Percentiles rank a stretch among this genome's conserved stretches.
Evolutionary conservation across 2,113 vertebrate species (phyloP).

Genomic region (Odocoileus virginianus): DNA sequence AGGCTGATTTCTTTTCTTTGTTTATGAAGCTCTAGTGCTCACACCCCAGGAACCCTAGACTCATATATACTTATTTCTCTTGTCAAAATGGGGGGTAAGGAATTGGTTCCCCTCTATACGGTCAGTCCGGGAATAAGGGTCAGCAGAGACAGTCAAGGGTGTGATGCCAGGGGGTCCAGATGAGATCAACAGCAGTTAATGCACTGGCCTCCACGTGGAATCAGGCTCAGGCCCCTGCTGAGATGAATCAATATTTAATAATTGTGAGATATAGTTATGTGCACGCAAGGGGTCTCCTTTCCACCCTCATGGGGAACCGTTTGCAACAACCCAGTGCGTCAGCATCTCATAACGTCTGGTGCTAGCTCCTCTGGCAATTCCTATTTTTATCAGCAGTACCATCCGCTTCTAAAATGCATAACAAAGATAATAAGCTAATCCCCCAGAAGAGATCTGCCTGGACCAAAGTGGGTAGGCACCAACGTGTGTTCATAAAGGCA

Average conservation of each 20-base stretch:
- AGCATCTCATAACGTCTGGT: constrained; percentile 22
- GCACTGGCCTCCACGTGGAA: constrained; percentile 48
- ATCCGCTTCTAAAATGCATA: constrained; percentile 50
- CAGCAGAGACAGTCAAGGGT: not conserved
- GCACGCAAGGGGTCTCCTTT: not conserved
- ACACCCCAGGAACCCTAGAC: not conserved
- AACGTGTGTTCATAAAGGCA: not conserved
- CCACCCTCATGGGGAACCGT: constrained; percentile 7
- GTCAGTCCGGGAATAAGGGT: not conserved
- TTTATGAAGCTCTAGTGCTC: constrained; percentile 17
- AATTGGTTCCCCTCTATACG: not conserved
- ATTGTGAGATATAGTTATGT: constrained; percentile 51
- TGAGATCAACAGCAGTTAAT: constrained; percentile 58
- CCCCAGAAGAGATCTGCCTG: constrained; percentile 35
- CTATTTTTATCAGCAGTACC: constrained; percentile 51
- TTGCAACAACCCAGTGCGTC: not conserved
- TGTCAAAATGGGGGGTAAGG: not conserved
- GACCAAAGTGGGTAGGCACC: not conserved
- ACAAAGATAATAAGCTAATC: constrained; percentile 45
- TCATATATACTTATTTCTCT: not conserved
- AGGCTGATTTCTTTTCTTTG: constrained; percentile 8
- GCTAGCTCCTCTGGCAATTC: constrained; percentile 38
- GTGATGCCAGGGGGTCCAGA: not conserved
- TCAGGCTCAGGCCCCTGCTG: constrained; percentile 30
- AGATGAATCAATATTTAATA: constrained; percentile 74